Evolutionary conservation across 1,140 invertebrate species (phyloP).

Genomic region (Calosoma granatense): DNA sequence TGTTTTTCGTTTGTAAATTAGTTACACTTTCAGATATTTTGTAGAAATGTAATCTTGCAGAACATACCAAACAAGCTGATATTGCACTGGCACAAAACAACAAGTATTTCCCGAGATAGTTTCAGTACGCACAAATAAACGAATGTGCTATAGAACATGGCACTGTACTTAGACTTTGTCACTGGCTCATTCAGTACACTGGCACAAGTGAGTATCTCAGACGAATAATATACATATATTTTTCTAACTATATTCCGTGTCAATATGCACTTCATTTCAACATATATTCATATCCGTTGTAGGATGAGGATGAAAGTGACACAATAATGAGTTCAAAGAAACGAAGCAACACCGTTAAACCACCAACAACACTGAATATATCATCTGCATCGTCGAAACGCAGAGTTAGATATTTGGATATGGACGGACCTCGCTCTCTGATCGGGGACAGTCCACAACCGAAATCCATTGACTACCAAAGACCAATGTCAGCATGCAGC

Average conservation of each 20-base stretch:
- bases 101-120: background rate
- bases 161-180: background rate
- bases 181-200: background rate
- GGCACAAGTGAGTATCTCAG: background rate
- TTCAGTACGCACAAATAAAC: background rate
- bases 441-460: background rate
- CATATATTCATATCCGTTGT: background rate
- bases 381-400: background rate
- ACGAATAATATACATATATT: too few relatives aligned
- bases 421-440: background rate
- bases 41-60: background rate
- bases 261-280: too few relatives aligned
- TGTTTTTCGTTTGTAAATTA: background rate
- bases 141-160: background rate
- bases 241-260: too few relatives aligned
- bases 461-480: background rate
- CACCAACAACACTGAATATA: background rate
- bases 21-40: background rate
- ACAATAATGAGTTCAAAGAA: conserved; percentile 5
- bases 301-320: background rate
- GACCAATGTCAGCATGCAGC: background rate
- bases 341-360: background rate
- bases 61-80: too few relatives aligned
- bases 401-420: conserved; percentile 1
- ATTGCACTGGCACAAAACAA: background rate